phyloP scores from a whole-genome alignment of 2,113 vertebrate species.

The Xenus cinereus region DNA sequence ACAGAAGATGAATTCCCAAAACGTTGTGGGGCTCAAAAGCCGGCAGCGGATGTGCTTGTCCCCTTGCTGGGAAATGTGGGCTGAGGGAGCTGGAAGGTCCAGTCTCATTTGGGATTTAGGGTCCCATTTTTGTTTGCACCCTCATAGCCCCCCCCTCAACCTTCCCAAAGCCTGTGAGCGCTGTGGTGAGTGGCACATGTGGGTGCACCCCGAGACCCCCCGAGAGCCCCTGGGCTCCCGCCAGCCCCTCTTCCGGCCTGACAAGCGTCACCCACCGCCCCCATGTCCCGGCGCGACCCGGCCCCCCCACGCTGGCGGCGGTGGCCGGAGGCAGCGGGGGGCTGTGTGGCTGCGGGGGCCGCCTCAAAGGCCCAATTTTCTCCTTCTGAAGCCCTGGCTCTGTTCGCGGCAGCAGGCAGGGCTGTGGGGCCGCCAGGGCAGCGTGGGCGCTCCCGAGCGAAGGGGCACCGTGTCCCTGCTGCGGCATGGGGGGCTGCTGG shows the following conservation, averaged over 20 bases:
- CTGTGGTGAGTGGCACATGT: accelerated
- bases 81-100: not conserved
- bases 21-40: not conserved
- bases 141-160: accelerated
- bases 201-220: not conserved
- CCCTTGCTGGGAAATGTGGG: not conserved
- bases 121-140: not conserved
- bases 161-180: accelerated
- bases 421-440: not conserved
- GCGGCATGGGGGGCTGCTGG: accelerated
- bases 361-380: slow-evolving; percentile 8
- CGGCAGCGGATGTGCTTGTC: not conserved
- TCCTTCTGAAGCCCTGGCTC: not conserved
- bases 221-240: not conserved
- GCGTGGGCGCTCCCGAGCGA: not conserved
- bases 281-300: not conserved
- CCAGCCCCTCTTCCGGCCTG: not conserved
- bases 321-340: not conserved
- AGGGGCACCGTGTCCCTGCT: not conserved
- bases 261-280: not conserved
- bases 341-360: not conserved
- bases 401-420: not conserved
- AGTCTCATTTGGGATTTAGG: not conserved
- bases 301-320: not conserved
- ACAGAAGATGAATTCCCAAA: not conserved